phyloP scores from a whole-genome alignment of 2,888 invertebrate species.

The Seira sanloemensis region DNA sequence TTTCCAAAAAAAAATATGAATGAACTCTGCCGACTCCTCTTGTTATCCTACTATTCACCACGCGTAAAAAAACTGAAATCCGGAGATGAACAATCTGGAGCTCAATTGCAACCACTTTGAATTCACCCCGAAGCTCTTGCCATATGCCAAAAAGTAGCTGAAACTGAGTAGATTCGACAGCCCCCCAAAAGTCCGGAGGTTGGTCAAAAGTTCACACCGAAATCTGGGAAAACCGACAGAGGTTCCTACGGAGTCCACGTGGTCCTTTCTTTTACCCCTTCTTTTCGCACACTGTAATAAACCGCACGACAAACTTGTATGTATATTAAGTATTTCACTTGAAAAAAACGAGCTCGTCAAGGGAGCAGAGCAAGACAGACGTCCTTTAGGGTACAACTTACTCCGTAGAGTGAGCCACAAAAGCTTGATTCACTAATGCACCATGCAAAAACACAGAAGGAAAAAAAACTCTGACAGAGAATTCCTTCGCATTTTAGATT shows the following conservation, averaged over 20 bases:
- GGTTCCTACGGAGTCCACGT: slow-evolving; percentile 21
- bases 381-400: neutral
- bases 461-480: too few species aligned
- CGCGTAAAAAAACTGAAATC: too few species aligned
- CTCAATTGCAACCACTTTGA: neutral
- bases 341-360: too few species aligned
- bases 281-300: neutral
- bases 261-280: slow-evolving; percentile 46
- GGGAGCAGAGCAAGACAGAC: too few species aligned
- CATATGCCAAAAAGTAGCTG: neutral
- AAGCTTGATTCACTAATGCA: too few species aligned
- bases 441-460: neutral
- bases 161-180: slow-evolving; percentile 10
- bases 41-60: too few species aligned
- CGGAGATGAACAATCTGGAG: slow-evolving; percentile 37
- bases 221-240: slow-evolving; percentile 40
- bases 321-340: neutral
- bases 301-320: neutral
- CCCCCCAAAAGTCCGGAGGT: neutral
- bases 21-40: too few species aligned
- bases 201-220: neutral
- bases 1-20: too few species aligned
- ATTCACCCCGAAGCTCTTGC: neutral
- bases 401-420: neutral
- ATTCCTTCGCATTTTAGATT: too few species aligned